Percentiles rank a stretch among this genome's conserved stretches.
phyloP scores from a whole-genome alignment of 2,113 vertebrate genomes.

The Engystomops pustulosus region DNA sequence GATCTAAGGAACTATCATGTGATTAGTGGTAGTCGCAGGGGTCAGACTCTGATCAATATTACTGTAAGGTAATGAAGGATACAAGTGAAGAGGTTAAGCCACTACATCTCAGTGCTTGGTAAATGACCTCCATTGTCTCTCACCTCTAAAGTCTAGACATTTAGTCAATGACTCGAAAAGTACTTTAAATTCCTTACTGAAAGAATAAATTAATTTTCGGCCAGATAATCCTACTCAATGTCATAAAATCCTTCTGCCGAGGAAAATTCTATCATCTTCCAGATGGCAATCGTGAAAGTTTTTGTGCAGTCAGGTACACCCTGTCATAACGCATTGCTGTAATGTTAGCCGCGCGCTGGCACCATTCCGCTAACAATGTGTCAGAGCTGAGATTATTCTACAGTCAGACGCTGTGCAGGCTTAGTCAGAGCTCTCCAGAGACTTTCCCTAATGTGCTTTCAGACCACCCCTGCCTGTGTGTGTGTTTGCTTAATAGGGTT shows the following conservation, averaged over 20 bases:
- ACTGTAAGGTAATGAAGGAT: neutral
- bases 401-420: slow-evolving; percentile 18
- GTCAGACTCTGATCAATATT: no score
- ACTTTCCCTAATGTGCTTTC: slow-evolving; percentile 45
- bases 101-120: neutral
- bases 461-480: slow-evolving; percentile 35
- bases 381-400: slow-evolving; percentile 19
- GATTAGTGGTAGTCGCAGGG: no score
- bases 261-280: slow-evolving; percentile 9
- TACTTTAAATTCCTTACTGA: neutral
- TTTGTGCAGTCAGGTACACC: slow-evolving; percentile 27
- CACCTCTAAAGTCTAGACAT: neutral
- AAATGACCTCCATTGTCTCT: neutral
- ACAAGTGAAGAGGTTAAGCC: neutral
- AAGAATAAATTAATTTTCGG: neutral
- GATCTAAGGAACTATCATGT: no score
- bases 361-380: slow-evolving; percentile 38
- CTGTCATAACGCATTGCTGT: slow-evolving; percentile 40
- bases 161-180: neutral
- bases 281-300: slow-evolving; percentile 25
- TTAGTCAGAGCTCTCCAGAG: slow-evolving; percentile 42
- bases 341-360: slow-evolving; percentile 29
- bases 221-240: neutral
- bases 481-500: slow-evolving; percentile 43
- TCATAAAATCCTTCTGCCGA: neutral